Evolutionary conservation across 2,113 vertebrate species (phyloP), one percentile per base, ranked within the genome.

Genomic region (Lasiurus borealis): DNA sequence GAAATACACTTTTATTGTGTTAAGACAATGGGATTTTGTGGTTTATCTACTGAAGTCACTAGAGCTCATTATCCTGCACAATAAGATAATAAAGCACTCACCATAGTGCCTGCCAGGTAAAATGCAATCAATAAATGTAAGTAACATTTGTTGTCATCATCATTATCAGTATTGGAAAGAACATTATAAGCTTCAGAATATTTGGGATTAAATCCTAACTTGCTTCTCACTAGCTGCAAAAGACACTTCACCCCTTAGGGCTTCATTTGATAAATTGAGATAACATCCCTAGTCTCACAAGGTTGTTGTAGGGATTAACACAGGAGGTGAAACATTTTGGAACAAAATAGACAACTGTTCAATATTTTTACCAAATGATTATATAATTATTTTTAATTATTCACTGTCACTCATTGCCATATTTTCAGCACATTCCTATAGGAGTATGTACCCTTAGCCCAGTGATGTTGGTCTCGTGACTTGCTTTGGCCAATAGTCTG

Each of bases 171-270:
- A 25, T 16, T 62, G 11, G 31, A 88, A 94, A 95, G 59, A 84
- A 82, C 54, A 86, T 29, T 52, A 52, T 44, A 69, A 72, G 23
- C 48, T 88, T 91, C 46, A 73, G 76, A 78, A 83, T 57, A 89
- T 83, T 89, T 89, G 80, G 14, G 29, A 93, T 84, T 73, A 54
- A 82, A 31, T 92, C 40, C 75, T 90, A 52, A 73, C 25, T 36
- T 93, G 59, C 11, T 40, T 66, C 57, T 59, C 62, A 83, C 64
- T 27, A 62, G 48, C 44, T 23, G 36, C 12, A 81, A 83, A 82
- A 84, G 29, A 94, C 11, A 62, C 40, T 85, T 77, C 40, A 64
- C 59, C 36, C 66, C 50, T 57, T 50, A 84, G 52, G 36, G 75
- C 19, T 15, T 57, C 46, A 23, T 84, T 44, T 80, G 27, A 80